Percentiles rank a stretch among this genome's conserved stretches.
Evolutionary conservation across 2,888 invertebrate species (phyloP).

Genomic region (Gymnoscelis rufifasciata): DNA sequence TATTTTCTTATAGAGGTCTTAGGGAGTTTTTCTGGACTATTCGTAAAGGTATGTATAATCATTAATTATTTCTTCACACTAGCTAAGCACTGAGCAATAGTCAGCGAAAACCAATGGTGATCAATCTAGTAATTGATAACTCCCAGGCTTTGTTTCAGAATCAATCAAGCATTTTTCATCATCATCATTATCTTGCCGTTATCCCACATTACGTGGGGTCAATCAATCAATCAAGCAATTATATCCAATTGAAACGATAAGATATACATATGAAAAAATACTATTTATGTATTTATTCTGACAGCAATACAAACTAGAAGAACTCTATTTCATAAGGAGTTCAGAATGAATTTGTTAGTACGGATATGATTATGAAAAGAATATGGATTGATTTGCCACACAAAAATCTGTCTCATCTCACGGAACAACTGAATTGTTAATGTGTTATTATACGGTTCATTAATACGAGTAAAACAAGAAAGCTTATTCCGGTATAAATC

Average conservation of each 20-base stretch:
- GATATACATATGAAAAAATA: too few relatives aligned
- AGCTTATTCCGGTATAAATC: slow-evolving; percentile 26
- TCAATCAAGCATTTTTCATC: slow-evolving; percentile 6
- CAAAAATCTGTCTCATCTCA: background rate
- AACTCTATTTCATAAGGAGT: too few relatives aligned
- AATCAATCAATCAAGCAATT: too few relatives aligned
- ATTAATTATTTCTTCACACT: background rate
- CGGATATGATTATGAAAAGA: too few relatives aligned
- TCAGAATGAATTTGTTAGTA: too few relatives aligned
- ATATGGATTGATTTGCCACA: too few relatives aligned
- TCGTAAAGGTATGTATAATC: background rate
- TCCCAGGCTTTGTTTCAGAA: slow-evolving; percentile 1
- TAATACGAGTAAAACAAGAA: slow-evolving; percentile 14
- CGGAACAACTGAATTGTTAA: slow-evolving; percentile 1
- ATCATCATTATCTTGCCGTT: too few relatives aligned
- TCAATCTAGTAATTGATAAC: background rate
- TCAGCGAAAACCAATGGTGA: background rate
- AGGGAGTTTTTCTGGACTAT: background rate
- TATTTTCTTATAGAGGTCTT: slow-evolving; percentile 4
- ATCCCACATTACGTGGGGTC: too few relatives aligned
- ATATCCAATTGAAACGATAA: too few relatives aligned
- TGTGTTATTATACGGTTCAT: slow-evolving; percentile 3
- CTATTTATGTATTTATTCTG: too few relatives aligned
- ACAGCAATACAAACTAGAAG: too few relatives aligned
- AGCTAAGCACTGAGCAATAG: background rate